These are phyloP conservation scores for Epinotia demarniana DNA, from an alignment of 2,888 invertebrate species.

Conservation along the genomic window DNA sequence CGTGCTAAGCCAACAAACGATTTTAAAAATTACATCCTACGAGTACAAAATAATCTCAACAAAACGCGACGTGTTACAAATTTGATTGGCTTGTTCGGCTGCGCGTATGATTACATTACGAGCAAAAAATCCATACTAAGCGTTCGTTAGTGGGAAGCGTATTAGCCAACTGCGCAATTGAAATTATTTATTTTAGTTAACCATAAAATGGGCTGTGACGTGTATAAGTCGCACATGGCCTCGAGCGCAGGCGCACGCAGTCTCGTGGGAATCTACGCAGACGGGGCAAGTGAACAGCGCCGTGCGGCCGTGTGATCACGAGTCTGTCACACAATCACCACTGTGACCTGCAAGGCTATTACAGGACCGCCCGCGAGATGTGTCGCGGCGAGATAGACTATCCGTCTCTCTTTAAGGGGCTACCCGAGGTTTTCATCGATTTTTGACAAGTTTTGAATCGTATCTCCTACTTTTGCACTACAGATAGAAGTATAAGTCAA, in stretches of 20 bases:
- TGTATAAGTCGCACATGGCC: slow-evolving; percentile 29
- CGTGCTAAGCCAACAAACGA: background rate
- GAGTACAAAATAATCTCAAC: background rate
- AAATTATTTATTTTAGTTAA: slow-evolving; percentile 30
- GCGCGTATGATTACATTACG: background rate
- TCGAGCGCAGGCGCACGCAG: slow-evolving; percentile 18
- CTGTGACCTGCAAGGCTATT: background rate
- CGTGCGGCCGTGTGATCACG: background rate
- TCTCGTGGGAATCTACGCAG: slow-evolving; percentile 32
- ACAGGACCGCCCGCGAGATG: too few species aligned
- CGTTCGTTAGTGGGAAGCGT: slow-evolving; percentile 5
- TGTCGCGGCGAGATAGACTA: too few species aligned
- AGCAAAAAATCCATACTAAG: slow-evolving; percentile 12
- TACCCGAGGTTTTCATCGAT: too few species aligned
- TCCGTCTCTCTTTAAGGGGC: too few species aligned
- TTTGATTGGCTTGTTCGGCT: background rate
- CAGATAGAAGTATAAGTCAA: too few species aligned
- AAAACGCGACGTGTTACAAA: background rate
- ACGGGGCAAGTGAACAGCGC: background rate
- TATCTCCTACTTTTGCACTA: too few species aligned
- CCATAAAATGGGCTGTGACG: slow-evolving; percentile 27
- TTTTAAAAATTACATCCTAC: background rate
- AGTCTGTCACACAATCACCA: background rate
- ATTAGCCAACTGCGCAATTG: slow-evolving; percentile 25
- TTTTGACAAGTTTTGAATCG: too few species aligned